These are phyloP conservation scores for Callyntrura guangdongensis DNA, from an alignment of 2,888 invertebrate genomes.

Conservation along the genomic window DNA sequence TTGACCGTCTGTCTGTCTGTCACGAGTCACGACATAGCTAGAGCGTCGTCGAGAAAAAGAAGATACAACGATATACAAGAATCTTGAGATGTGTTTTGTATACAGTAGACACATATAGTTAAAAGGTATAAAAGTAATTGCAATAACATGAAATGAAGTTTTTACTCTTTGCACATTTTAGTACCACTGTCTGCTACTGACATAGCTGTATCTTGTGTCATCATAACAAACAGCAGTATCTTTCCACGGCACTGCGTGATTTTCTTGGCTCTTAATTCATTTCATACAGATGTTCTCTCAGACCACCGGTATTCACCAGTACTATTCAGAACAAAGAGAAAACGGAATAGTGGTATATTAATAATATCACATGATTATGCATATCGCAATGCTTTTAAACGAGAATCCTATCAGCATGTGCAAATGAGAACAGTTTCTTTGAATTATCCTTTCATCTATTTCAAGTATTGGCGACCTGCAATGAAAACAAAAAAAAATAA, in stretches of 20 bases:
- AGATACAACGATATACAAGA: constrained; percentile 31
- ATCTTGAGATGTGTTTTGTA: background rate
- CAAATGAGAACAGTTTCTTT: constrained; percentile 36
- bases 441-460: constrained; percentile 13
- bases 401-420: constrained; percentile 16
- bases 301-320: background rate
- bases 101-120: background rate
- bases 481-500: constrained; percentile 25
- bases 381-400: constrained; percentile 7
- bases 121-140: background rate
- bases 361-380: constrained; percentile 63
- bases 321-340: background rate
- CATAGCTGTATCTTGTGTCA: constrained; percentile 33
- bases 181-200: constrained; percentile 23
- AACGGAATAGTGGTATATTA: background rate
- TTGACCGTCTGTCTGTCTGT: constrained; percentile 71
- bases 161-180: constrained; percentile 38
- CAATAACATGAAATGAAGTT: constrained; percentile 9
- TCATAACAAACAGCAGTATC: constrained; percentile 31
- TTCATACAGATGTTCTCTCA: constrained; percentile 55
- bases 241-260: constrained; percentile 31
- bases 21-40: constrained; percentile 31
- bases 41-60: constrained; percentile 32
- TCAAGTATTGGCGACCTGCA: constrained; percentile 55
- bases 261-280: constrained; percentile 66